Evolutionary conservation across 2,113 vertebrate genomes (phyloP).

Genomic region (Rhizomys pruinosus): DNA sequence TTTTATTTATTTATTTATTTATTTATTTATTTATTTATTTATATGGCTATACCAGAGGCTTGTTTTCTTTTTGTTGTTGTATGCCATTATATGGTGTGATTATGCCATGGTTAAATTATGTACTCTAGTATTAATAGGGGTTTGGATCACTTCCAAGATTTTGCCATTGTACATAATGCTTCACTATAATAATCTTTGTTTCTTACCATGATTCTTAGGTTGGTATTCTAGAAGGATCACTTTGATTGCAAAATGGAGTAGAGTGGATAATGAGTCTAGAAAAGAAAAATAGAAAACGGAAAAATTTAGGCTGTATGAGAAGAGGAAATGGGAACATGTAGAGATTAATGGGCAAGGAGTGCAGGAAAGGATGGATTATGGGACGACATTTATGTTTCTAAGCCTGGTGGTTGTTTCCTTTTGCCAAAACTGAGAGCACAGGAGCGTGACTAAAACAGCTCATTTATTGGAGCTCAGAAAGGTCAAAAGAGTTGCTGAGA

Average conservation of each 20-base stretch:
- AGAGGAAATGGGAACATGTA: background rate
- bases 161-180: background rate
- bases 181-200: conserved; percentile 3
- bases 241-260: background rate
- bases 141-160: background rate
- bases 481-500: background rate
- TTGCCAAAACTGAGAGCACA: background rate
- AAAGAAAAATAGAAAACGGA: background rate
- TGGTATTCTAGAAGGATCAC: background rate
- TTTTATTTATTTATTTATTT: background rate
- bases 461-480: background rate
- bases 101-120: background rate
- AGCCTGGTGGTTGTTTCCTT: background rate
- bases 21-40: background rate
- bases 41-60: background rate
- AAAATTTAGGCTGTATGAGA: background rate
- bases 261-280: background rate
- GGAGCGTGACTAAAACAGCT: background rate
- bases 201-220: conserved; percentile 19
- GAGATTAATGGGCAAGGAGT: background rate
- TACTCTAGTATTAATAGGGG: background rate
- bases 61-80: background rate
- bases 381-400: background rate
- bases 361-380: background rate
- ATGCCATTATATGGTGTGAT: background rate